These are phyloP conservation scores for Torymus tubicola DNA, from an alignment of 2,888 invertebrate species.

Conservation along the genomic window DNA sequence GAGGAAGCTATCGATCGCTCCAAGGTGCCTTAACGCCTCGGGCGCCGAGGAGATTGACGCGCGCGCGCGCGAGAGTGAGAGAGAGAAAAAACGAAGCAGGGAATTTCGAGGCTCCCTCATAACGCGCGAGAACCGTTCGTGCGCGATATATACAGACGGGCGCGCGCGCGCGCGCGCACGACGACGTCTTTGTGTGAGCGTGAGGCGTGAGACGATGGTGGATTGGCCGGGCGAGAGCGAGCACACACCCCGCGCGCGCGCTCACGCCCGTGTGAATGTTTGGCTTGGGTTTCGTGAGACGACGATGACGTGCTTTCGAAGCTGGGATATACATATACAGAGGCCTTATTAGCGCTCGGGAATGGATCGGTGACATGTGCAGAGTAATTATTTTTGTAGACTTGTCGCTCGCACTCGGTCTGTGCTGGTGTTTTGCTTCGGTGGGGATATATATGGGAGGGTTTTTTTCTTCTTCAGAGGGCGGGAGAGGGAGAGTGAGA, in stretches of 20 bases:
- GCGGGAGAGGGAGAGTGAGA: no score
- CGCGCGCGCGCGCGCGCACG: background rate
- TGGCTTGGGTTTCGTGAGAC: background rate
- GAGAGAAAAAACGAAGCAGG: background rate
- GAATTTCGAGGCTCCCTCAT: no score
- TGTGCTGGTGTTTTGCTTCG: background rate
- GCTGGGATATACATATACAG: no score
- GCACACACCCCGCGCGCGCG: background rate
- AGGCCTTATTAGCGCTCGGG: background rate
- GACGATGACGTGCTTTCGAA: background rate
- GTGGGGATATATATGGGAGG: background rate
- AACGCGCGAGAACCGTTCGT: background rate
- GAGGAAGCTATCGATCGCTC: slow-evolving; percentile 45
- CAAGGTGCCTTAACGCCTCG: slow-evolving; percentile 41
- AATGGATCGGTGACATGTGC: slow-evolving; percentile 21
- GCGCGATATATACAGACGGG: background rate
- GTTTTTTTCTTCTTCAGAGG: background rate
- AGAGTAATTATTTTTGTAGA: slow-evolving; percentile 25
- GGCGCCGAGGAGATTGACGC: slow-evolving; percentile 35
- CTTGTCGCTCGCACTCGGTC: slow-evolving; percentile 10
- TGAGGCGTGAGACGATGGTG: background rate
- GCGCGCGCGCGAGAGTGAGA: background rate
- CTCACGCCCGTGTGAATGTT: slow-evolving; percentile 30
- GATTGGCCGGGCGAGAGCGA: background rate
- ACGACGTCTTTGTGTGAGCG: background rate